Evolutionary conservation across 2,888 invertebrate species (phyloP), one percentile per base, ranked within the genome.

Genomic region (Morpho helenor): DNA sequence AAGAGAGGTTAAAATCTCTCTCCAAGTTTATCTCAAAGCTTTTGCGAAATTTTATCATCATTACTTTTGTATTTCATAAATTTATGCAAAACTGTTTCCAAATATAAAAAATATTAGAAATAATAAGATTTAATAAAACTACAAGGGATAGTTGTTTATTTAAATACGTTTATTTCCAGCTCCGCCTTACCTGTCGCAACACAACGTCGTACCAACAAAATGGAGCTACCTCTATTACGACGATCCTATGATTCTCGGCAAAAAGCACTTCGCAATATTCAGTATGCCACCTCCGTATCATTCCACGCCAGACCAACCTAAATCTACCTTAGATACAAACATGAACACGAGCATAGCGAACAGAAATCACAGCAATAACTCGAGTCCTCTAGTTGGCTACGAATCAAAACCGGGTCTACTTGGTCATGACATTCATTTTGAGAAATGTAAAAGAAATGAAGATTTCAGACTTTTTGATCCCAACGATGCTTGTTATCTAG

Each of bases 181-280:
- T 57, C 97, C 97, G 22, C 94, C 95, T 3, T 97, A 96, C 84
- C 91, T 96, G 65, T 94, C 95, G 7, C 95, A 95, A 76, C 97
- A 97, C 81, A 94, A 94, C 68, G 96, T 97, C 44, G 90, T 95
- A 31, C 95, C 96, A 8, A 93, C 95, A 47, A 93, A 93, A 69
- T 97, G 97, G 97, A 96, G 95, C 76, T 97, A 97, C 75, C 74
- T 93, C 52, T 77, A 88, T 65, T 80, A 70, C 67, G 84, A 87
- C 23, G 85, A 87, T 56, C 79, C 91, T 8, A 83, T 84, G 58
- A 84, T 90, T 46, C 80, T 92, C 48, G 82, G 91, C n/a, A 91
- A 91, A 63, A 91, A 92, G 59, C 93, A 93, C 68, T 93, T 86
- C 69, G 93, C 93, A 9, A 94, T 95, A 77, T 95, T 96, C 79